Percentiles rank a stretch among this genome's conserved stretches.
Evolutionary conservation across 1,140 invertebrate species (phyloP).

Genomic region (Whitmania pigra): DNA sequence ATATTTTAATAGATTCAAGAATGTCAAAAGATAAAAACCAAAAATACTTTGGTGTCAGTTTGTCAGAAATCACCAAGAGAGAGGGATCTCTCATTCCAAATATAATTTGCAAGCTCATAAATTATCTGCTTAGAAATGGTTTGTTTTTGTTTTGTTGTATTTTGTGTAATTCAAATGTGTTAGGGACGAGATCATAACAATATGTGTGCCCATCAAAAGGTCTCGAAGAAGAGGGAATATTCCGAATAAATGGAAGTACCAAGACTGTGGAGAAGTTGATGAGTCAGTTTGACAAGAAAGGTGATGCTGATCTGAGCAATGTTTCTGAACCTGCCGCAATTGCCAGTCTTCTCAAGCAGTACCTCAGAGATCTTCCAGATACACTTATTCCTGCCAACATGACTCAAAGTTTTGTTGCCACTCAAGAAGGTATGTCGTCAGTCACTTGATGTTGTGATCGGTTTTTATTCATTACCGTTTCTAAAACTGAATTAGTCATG

Average conservation of each 20-base stretch:
- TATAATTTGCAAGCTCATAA: constrained; percentile 1
- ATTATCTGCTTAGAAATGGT: constrained; percentile 4
- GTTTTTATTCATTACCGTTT: not conserved
- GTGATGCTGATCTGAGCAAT: constrained; percentile 40
- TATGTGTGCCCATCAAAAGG: constrained; percentile 23
- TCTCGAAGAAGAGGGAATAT: constrained; percentile 39
- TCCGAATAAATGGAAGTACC: constrained; percentile 41
- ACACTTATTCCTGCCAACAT: constrained; percentile 37
- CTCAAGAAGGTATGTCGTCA: constrained; percentile 31
- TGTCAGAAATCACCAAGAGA: not conserved
- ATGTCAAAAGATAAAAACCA: constrained; percentile 8
- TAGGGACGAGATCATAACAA: not conserved
- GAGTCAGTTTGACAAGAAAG: constrained; percentile 37
- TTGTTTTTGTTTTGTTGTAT: not conserved
- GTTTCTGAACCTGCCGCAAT: constrained; percentile 39
- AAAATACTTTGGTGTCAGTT: constrained; percentile 5
- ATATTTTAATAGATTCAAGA: not conserved
- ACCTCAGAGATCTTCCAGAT: constrained; percentile 42
- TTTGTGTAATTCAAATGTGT: not conserved
- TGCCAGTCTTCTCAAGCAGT: constrained; percentile 41
- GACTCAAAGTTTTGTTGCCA: constrained; percentile 35
- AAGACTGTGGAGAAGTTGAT: constrained; percentile 39
- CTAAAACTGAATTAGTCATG: not conserved
- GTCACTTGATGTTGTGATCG: not conserved
- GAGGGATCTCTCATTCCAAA: constrained; percentile 1